A percentile compares a stretch with the other conserved stretches of the same genome.
Conservation (phyloP, 2,888 invertebrate genomes). For the Leptura quadrifasciata region DNA sequence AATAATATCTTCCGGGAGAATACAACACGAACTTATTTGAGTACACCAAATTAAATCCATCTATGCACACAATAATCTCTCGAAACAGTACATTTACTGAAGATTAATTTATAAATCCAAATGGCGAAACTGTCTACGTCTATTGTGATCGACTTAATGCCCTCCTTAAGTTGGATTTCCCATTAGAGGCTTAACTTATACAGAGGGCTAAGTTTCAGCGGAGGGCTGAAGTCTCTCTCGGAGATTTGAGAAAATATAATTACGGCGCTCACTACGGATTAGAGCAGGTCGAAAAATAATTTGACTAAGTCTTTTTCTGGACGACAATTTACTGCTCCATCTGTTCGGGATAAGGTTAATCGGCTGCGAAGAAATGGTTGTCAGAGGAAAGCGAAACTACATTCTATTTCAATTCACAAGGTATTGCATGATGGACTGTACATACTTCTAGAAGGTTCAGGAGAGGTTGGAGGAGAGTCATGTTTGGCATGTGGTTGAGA, state of each 20-base stretch:
- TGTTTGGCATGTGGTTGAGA: no score
- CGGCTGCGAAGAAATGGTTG: no score
- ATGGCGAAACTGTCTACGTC: conserved; percentile 15
- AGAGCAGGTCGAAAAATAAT: not conserved
- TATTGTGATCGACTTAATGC: conserved; percentile 25
- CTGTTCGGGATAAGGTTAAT: not conserved
- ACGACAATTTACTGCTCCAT: conserved; percentile 3
- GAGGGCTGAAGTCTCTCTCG: not conserved
- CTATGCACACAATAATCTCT: conserved; percentile 27
- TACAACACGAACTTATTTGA: conserved; percentile 3
- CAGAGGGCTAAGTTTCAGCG: not conserved
- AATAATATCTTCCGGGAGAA: conserved; percentile 11
- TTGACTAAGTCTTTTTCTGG: not conserved
- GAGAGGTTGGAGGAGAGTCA: no score
- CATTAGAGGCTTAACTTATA: conserved; percentile 13
- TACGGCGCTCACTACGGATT: not conserved
- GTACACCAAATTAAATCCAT: conserved; percentile 25
- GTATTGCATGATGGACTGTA: no score
- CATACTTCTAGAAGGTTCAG: no score
- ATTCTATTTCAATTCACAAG: no score
- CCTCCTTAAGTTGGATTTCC: conserved; percentile 14
- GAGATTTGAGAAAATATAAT: conserved; percentile 6
- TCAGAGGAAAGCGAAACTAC: not conserved
- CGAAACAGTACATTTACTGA: conserved; percentile 23
- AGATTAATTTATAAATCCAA: conserved; percentile 22